Conservation (phyloP, 2,113 vertebrate species). For the human (Homo sapiens) region DNA sequence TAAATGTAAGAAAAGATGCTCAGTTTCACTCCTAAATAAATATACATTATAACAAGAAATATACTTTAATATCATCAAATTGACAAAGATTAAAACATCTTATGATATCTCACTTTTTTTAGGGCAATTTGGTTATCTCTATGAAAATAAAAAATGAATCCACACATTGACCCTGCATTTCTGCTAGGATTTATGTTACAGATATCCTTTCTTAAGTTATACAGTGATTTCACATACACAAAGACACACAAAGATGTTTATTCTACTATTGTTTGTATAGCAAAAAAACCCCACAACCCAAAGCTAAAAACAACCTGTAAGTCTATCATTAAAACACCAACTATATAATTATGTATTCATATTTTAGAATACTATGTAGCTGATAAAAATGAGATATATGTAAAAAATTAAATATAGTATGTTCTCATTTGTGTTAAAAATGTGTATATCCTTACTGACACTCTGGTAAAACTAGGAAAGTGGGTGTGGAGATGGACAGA, state of each 20-base stretch:
- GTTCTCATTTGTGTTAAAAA: background rate
- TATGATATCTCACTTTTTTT: background rate
- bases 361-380: background rate
- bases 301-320: background rate
- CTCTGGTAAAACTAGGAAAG: background rate
- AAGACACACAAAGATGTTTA: background rate
- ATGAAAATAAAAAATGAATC: background rate
- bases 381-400: background rate
- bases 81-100: background rate
- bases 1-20: background rate
- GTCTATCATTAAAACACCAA: background rate
- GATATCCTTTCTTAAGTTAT: background rate
- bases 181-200: background rate
- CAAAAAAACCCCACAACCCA: background rate
- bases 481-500: background rate
- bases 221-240: background rate
- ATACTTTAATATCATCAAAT: background rate
- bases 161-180: background rate
- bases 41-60: background rate
- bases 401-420: background rate
- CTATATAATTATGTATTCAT: background rate
- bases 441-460: background rate
- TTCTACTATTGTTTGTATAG: background rate
- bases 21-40: background rate
- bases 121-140: background rate